phyloP scores from a whole-genome alignment of 2,113 vertebrate genomes.

The Sinocyclocheilus grahami region DNA sequence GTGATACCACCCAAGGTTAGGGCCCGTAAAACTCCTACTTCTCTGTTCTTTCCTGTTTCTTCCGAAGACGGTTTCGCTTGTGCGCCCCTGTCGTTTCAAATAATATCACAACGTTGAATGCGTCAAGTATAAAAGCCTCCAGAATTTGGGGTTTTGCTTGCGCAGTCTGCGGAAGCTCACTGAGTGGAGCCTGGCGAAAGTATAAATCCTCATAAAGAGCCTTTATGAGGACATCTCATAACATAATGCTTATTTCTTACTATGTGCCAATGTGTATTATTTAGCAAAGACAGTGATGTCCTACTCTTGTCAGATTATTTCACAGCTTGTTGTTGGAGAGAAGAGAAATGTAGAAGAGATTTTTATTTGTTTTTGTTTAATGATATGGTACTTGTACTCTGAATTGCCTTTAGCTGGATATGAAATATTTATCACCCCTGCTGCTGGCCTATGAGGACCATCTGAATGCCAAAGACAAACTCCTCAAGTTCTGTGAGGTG shows the following conservation, averaged over 20 bases:
- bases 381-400: slow-evolving; percentile 49
- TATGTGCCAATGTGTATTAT: neutral
- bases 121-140: too few species aligned
- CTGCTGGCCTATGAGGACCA: slow-evolving; percentile 90
- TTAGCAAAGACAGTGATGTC: neutral
- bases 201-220: too few species aligned
- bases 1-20: too few species aligned
- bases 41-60: too few species aligned
- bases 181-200: too few species aligned
- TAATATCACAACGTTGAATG: too few species aligned
- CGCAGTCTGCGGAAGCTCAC: too few species aligned
- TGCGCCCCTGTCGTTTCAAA: too few species aligned
- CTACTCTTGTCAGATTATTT: neutral
- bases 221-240: neutral
- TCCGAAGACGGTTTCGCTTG: too few species aligned
- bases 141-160: too few species aligned
- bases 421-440: slow-evolving; percentile 87
- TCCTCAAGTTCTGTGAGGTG: slow-evolving; percentile 78
- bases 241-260: neutral
- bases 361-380: slow-evolving; percentile 53
- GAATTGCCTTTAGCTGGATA: slow-evolving; percentile 76
- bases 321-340: neutral
- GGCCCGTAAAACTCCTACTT: too few species aligned
- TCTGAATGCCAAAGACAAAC: slow-evolving; percentile 83
- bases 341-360: neutral